phyloP scores from a whole-genome alignment of 2,888 invertebrate species.

The Apotomis capreana region DNA sequence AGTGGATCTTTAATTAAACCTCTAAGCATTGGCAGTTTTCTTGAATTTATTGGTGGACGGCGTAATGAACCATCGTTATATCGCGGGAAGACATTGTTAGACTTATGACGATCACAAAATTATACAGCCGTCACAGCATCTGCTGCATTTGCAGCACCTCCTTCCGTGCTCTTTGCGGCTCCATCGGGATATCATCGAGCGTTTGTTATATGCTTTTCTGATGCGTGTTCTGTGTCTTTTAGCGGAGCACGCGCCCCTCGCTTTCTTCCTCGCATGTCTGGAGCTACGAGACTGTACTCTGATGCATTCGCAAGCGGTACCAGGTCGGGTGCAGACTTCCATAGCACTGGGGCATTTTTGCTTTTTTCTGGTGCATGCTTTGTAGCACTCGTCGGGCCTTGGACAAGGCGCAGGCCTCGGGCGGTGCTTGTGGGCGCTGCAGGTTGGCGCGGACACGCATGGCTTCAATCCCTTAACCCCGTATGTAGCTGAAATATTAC shows the following conservation, averaged over 20 bases:
- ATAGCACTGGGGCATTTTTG: slow-evolving; percentile 69
- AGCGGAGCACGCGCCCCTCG: slow-evolving; percentile 35
- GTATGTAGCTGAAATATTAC: slow-evolving; percentile 61
- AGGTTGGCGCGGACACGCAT: slow-evolving; percentile 70
- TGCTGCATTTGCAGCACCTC: slow-evolving; percentile 49
- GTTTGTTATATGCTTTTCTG: slow-evolving; percentile 55
- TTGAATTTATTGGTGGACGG: no score
- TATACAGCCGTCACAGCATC: slow-evolving; percentile 57
- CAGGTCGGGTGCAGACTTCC: slow-evolving; percentile 59
- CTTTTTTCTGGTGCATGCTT: slow-evolving; percentile 61
- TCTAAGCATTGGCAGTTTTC: no score
- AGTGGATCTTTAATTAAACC: no score
- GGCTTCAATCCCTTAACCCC: slow-evolving; percentile 63
- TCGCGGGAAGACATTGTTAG: not conserved
- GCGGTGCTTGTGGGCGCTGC: slow-evolving; percentile 68
- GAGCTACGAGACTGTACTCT: slow-evolving; percentile 58
- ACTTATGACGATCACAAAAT: slow-evolving; percentile 52
- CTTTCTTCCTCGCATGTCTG: slow-evolving; percentile 48
- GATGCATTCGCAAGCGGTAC: not conserved
- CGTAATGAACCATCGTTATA: not conserved
- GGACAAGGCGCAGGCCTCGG: slow-evolving; percentile 70
- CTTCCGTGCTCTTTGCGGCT: slow-evolving; percentile 18
- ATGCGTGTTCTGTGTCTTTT: slow-evolving; percentile 61
- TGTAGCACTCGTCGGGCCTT: slow-evolving; percentile 69
- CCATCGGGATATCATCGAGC: slow-evolving; percentile 52